Evolutionary conservation across 1,140 invertebrate genomes (phyloP).

Genomic region (Lordiphosa mommai): DNA sequence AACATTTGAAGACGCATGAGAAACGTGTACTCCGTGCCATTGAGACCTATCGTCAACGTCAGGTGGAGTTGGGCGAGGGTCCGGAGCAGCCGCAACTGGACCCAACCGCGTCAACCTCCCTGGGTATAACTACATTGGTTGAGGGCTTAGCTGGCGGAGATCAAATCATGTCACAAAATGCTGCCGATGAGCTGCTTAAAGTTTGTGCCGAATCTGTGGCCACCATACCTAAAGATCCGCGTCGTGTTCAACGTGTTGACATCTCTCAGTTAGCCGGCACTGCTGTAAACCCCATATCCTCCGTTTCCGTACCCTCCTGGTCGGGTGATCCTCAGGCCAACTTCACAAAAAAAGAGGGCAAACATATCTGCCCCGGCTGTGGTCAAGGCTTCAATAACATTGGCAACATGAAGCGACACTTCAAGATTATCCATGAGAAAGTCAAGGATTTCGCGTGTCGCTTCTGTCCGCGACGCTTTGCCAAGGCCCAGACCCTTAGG

Average conservation of each 20-base stretch:
- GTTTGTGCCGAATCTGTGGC: conserved; percentile 73
- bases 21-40: conserved; percentile 70
- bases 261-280: conserved; percentile 66
- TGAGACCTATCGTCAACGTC: conserved; percentile 70
- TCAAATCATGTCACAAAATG: conserved; percentile 52
- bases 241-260: conserved; percentile 67
- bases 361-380: conserved; percentile 72
- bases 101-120: background rate
- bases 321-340: conserved; percentile 59
- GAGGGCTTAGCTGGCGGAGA: conserved; percentile 4
- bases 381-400: conserved; percentile 74
- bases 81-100: conserved; percentile 4
- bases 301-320: conserved; percentile 70
- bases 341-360: conserved; percentile 75
- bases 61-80: conserved; percentile 64
- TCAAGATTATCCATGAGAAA: conserved; percentile 75
- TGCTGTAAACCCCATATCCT: conserved; percentile 68
- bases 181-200: conserved; percentile 70
- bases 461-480: conserved; percentile 68
- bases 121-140: no score
- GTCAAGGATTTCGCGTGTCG: conserved; percentile 75
- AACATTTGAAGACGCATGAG: conserved; percentile 76
- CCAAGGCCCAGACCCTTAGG: conserved; percentile 73
- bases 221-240: conserved; percentile 68
- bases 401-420: conserved; percentile 73